phyloP scores from a whole-genome alignment of 2,113 vertebrate genomes.

The Phaetusa simplex region DNA sequence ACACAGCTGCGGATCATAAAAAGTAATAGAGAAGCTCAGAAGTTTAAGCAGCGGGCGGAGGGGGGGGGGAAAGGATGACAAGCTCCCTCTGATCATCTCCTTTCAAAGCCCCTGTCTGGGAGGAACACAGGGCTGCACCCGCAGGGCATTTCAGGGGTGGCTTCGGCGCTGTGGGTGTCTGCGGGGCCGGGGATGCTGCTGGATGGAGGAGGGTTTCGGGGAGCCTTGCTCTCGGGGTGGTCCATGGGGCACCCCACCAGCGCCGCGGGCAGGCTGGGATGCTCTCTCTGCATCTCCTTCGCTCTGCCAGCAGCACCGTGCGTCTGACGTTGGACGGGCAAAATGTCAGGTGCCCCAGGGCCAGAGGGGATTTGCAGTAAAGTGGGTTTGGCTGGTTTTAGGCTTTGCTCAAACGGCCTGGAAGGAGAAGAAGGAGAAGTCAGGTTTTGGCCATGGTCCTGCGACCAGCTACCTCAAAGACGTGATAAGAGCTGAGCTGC shows the following conservation, averaged over 20 bases:
- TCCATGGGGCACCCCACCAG: background rate
- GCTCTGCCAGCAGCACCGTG: background rate
- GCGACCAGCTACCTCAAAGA: background rate
- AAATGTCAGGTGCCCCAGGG: background rate
- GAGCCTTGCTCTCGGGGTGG: background rate
- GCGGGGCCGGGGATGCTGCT: fast-evolving
- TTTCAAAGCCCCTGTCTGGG: background rate
- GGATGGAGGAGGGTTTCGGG: background rate
- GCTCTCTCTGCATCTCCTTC: background rate
- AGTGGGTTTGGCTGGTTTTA: background rate
- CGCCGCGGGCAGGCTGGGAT: background rate
- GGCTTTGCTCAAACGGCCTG: background rate
- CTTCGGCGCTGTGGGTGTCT: fast-evolving
- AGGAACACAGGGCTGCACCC: background rate
- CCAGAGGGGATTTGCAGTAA: background rate
- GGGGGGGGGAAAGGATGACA: background rate
- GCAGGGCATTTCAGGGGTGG: background rate
- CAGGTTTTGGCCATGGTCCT: fast-evolving
- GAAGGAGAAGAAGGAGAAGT: background rate
- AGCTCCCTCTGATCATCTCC: slow-evolving; percentile 33
- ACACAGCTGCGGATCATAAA: slow-evolving; percentile 27
- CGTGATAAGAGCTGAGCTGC: background rate
- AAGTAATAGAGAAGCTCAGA: slow-evolving; percentile 61
- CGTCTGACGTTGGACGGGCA: fast-evolving
- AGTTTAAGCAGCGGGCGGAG: slow-evolving; percentile 52